phyloP scores from a whole-genome alignment of 2,113 vertebrate genomes.

The Pedionomus torquatus region DNA sequence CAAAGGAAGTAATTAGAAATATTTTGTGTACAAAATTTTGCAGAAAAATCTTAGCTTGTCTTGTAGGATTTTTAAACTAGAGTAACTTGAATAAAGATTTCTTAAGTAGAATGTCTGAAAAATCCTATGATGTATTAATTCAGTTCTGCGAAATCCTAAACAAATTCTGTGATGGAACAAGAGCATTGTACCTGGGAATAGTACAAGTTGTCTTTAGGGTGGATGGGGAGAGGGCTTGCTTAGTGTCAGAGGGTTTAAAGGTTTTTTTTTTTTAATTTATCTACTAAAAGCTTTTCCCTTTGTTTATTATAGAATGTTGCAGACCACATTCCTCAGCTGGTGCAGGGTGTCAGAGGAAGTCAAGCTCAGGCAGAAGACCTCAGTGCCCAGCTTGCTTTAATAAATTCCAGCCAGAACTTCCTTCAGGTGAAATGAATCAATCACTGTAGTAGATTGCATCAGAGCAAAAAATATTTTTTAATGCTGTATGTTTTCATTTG shows the following conservation, averaged over 20 bases:
- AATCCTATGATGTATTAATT: not conserved
- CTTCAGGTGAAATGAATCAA: constrained; percentile 82
- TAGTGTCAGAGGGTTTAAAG: not conserved
- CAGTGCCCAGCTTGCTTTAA: constrained; percentile 91
- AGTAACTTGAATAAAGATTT: not conserved
- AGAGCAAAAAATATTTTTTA: not conserved
- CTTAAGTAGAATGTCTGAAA: not conserved
- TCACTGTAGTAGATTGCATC: not conserved
- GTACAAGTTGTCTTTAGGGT: not conserved
- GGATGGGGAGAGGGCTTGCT: not conserved
- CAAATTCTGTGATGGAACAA: not conserved
- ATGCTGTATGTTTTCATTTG: not conserved
- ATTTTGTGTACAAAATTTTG: not conserved
- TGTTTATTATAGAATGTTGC: constrained; percentile 84
- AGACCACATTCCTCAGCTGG: constrained; percentile 94
- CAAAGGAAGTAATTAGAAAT: not conserved
- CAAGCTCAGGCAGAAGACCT: constrained; percentile 94
- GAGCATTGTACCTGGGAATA: not conserved
- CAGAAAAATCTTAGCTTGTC: not conserved
- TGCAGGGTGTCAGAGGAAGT: constrained; percentile 95
- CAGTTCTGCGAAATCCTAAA: not conserved
- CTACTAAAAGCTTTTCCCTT: not conserved
- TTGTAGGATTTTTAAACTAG: not conserved
- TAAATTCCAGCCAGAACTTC: constrained; percentile 97
- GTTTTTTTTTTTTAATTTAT: not conserved